Evolutionary conservation across 2,113 vertebrate genomes (phyloP).

Genomic region (Bufo bufo): DNA sequence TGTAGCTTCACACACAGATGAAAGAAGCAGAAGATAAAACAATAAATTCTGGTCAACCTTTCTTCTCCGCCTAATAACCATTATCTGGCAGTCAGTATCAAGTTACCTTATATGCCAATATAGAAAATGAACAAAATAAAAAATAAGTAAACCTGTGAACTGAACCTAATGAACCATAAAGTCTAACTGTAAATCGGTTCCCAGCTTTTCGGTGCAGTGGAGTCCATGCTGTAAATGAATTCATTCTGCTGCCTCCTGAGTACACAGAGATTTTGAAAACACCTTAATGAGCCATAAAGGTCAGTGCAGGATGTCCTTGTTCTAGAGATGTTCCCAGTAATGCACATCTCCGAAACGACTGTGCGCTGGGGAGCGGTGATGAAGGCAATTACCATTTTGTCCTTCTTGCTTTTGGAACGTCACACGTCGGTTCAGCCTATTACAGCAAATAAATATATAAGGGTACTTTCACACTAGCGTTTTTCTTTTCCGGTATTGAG

Average conservation of each 20-base stretch:
- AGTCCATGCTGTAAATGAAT: slow-evolving; percentile 2
- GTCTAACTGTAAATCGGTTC: neutral
- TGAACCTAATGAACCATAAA: neutral
- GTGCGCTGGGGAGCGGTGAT: neutral
- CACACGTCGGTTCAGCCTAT: neutral
- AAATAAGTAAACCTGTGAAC: neutral
- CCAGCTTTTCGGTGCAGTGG: neutral
- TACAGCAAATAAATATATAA: neutral
- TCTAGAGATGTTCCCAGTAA: neutral
- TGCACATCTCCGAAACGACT: neutral
- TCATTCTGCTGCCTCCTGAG: neutral
- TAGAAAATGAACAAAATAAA: neutral
- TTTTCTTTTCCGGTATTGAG: no score
- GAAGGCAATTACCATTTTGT: neutral
- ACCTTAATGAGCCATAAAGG: slow-evolving; percentile 43
- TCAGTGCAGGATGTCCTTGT: slow-evolving; percentile 6
- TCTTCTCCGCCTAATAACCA: neutral
- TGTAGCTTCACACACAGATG: neutral
- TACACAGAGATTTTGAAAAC: neutral
- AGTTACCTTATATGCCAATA: neutral
- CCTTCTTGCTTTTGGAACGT: neutral
- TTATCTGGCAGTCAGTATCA: neutral
- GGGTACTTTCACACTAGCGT: no score
- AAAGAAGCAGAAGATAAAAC: neutral
- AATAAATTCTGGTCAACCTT: neutral